These are phyloP conservation scores for Andrena trimmerana DNA, from an alignment of 2,888 invertebrate species.

Conservation along the genomic window DNA sequence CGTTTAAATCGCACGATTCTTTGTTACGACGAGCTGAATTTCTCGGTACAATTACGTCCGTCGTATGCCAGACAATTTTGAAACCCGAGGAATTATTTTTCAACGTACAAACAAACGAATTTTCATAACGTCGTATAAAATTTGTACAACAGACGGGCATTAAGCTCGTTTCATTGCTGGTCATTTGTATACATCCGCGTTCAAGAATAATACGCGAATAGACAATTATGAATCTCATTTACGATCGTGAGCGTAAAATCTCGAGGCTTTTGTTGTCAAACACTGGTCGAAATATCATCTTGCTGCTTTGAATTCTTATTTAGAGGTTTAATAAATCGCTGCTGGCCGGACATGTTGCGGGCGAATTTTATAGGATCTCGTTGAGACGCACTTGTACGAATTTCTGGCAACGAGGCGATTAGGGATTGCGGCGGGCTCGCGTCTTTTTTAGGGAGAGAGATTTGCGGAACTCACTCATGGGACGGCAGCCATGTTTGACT, in stretches of 20 bases:
- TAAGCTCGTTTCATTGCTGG: neutral
- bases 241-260: neutral
- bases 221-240: neutral
- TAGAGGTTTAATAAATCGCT: neutral
- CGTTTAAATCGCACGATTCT: slow-evolving; percentile 33
- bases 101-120: neutral
- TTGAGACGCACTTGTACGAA: neutral
- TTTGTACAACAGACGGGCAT: neutral
- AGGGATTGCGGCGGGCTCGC: neutral
- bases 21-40: neutral
- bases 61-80: neutral
- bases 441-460: slow-evolving; percentile 8
- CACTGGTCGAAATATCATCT: neutral
- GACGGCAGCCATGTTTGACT: slow-evolving; percentile 51
- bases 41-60: neutral
- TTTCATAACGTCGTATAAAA: neutral
- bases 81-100: neutral
- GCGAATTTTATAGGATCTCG: neutral
- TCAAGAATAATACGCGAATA: neutral
- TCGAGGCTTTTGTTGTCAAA: neutral
- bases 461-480: slow-evolving; percentile 20
- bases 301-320: neutral
- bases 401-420: neutral
- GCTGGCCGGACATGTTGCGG: neutral
- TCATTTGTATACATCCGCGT: neutral